Conservation (phyloP, 2,888 invertebrate genomes). For the Esperia sulphurella region DNA sequence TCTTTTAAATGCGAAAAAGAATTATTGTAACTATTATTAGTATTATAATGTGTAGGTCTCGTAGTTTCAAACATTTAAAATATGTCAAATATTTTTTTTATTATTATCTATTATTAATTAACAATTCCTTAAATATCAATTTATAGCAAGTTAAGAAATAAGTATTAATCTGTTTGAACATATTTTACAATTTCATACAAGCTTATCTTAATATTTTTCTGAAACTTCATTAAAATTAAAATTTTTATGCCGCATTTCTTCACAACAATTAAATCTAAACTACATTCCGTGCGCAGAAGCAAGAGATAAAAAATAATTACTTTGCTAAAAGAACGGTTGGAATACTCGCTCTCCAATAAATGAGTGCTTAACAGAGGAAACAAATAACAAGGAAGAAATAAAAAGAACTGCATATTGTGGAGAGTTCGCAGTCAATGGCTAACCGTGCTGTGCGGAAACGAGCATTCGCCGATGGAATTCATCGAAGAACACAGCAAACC, state of each 20-base stretch:
- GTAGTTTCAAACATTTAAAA: no score
- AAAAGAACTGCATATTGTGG: slow-evolving; percentile 49
- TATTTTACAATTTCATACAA: neutral
- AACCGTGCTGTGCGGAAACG: slow-evolving; percentile 42
- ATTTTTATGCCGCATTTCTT: slow-evolving; percentile 12
- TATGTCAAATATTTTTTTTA: no score
- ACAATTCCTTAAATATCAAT: no score
- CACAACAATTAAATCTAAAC: slow-evolving; percentile 17
- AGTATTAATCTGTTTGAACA: neutral
- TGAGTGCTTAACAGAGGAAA: slow-evolving; percentile 41
- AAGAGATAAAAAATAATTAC: slow-evolving; percentile 38
- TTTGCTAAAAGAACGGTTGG: slow-evolving; percentile 26
- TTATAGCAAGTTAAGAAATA: no score
- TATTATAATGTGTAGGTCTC: no score
- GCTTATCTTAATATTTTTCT: slow-evolving; percentile 13
- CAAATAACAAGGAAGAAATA: slow-evolving; percentile 48
- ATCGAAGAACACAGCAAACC: slow-evolving; percentile 56
- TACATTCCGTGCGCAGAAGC: slow-evolving; percentile 8
- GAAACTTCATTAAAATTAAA: slow-evolving; percentile 16
- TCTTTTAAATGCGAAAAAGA: no score
- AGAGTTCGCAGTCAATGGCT: slow-evolving; percentile 44
- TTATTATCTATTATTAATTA: no score
- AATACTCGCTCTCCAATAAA: slow-evolving; percentile 38
- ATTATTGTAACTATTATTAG: no score
- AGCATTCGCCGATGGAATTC: slow-evolving; percentile 35